phyloP scores from a whole-genome alignment of 2,797 vertebrate species.

The Pipistrellus pygmaeus region DNA sequence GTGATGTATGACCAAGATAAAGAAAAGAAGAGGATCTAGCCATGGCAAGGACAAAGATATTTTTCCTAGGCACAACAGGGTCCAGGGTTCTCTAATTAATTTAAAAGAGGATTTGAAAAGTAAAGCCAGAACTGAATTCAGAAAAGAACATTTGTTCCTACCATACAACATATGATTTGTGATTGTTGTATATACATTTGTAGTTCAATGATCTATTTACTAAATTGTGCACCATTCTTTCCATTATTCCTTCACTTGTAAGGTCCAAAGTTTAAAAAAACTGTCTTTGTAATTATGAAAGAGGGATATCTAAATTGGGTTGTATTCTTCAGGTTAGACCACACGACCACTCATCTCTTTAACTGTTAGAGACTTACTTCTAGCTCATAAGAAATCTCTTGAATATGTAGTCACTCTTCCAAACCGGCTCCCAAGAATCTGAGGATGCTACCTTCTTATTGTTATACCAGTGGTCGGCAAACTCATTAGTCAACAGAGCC shows the following conservation, averaged over 20 bases:
- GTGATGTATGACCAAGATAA: neutral
- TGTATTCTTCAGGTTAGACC: neutral
- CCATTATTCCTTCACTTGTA: neutral
- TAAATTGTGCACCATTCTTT: neutral
- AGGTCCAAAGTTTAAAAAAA: constrained; percentile 37
- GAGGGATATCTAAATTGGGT: neutral
- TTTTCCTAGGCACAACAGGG: neutral
- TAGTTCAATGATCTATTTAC: neutral
- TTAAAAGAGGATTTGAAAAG: neutral
- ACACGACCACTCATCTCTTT: neutral
- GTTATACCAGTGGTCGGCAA: neutral
- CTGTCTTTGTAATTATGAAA: neutral
- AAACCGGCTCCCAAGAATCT: neutral
- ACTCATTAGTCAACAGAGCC: too few relatives aligned
- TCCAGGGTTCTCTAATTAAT: constrained; percentile 31
- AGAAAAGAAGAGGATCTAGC: neutral
- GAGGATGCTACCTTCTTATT: neutral
- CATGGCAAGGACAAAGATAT: neutral
- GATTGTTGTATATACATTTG: constrained; percentile 35
- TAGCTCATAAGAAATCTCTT: constrained; percentile 22
- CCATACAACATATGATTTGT: neutral
- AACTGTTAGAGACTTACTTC: constrained; percentile 38
- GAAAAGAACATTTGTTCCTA: neutral
- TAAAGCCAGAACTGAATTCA: neutral
- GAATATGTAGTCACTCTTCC: neutral